phyloP scores from a whole-genome alignment of 2,113 vertebrate genomes.

The Eurystomus gularis region DNA sequence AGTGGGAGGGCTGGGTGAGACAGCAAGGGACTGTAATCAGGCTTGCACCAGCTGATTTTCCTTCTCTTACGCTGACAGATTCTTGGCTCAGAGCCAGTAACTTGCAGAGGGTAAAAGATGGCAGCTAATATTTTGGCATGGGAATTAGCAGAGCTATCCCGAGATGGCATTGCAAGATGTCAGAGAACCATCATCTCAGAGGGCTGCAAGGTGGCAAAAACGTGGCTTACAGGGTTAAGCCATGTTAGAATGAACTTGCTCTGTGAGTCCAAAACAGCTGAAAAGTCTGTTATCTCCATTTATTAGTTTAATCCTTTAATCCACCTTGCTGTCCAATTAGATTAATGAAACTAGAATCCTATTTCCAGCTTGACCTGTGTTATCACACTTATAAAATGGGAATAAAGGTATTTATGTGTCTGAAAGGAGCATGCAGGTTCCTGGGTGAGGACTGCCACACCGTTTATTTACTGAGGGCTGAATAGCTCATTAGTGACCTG shows the following conservation, averaged over 20 bases:
- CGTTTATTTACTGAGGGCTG: not conserved
- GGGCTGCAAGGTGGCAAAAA: slow-evolving; percentile 21
- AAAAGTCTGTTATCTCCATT: slow-evolving; percentile 50
- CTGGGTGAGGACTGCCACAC: not conserved
- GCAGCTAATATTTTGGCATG: slow-evolving; percentile 53
- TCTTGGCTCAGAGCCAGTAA: slow-evolving; percentile 39
- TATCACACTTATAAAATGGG: slow-evolving; percentile 13
- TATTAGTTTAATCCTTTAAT: slow-evolving; percentile 63
- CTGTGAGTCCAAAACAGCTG: not conserved
- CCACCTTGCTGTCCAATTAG: slow-evolving; percentile 54
- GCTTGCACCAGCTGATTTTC: slow-evolving; percentile 35
- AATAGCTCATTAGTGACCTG: slow-evolving; percentile 49
- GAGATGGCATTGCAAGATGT: not conserved
- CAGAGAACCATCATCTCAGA: not conserved
- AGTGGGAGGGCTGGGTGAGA: slow-evolving; percentile 36
- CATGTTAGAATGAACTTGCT: not conserved
- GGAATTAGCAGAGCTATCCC: slow-evolving; percentile 21
- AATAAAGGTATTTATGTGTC: slow-evolving; percentile 14
- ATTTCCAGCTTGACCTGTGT: slow-evolving; percentile 37
- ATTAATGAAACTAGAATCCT: slow-evolving; percentile 50
- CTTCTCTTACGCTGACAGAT: slow-evolving; percentile 37
- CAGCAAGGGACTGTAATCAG: slow-evolving; percentile 37
- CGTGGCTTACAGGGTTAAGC: slow-evolving; percentile 25
- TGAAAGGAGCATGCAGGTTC: not conserved
- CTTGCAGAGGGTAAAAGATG: slow-evolving; percentile 20